These are phyloP conservation scores for Hemibagrus wyckioides DNA, from an alignment of 2,113 vertebrate species.

Conservation along the genomic window DNA sequence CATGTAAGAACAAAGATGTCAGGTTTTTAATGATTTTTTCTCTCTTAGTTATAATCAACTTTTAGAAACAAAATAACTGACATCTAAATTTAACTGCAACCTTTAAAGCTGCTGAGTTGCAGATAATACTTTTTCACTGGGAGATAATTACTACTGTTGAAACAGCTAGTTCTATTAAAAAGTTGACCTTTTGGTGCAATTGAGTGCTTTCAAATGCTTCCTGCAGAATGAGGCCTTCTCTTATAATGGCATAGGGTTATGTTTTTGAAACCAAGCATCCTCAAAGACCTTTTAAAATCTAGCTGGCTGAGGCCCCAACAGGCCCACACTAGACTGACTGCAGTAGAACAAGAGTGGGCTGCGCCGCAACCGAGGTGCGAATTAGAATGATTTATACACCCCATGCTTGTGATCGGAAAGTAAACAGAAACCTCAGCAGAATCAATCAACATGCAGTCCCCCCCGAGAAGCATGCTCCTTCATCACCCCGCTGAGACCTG, in stretches of 20 bases:
- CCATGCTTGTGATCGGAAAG: slow-evolving; percentile 31
- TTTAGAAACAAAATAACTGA: background rate
- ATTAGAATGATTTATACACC: slow-evolving; percentile 41
- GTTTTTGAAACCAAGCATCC: background rate
- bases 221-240: background rate
- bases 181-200: slow-evolving; percentile 13
- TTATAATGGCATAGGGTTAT: background rate
- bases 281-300: background rate
- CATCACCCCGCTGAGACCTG: slow-evolving; percentile 26
- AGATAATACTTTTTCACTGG: background rate
- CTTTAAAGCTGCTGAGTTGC: slow-evolving; percentile 8
- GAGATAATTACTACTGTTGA: background rate
- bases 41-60: background rate
- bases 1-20: background rate
- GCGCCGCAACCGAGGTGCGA: slow-evolving; percentile 11
- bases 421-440: slow-evolving; percentile 46
- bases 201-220: background rate
- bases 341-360: background rate
- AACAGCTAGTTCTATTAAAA: background rate
- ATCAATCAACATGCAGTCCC: slow-evolving; percentile 34
- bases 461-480: slow-evolving; percentile 4
- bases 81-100: background rate
- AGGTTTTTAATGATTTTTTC: background rate
- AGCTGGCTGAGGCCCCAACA: background rate
- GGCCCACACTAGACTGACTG: background rate